These are phyloP conservation scores for Andricus grossulariae DNA, from an alignment of 1,140 invertebrate species.

Conservation along the genomic window DNA sequence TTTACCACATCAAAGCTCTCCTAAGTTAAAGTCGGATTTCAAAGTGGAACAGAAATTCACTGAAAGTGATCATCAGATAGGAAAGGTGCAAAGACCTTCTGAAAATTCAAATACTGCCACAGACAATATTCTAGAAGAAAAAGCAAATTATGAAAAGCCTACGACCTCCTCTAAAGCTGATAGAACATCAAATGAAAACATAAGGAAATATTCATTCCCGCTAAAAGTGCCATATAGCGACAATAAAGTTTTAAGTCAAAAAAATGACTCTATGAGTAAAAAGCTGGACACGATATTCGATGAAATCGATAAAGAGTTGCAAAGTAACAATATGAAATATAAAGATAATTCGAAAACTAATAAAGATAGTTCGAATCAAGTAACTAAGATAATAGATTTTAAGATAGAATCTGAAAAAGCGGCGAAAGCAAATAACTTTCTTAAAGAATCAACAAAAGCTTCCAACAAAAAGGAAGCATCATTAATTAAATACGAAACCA, in stretches of 20 bases:
- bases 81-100: neutral
- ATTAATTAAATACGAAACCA: neutral
- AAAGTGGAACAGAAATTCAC: constrained; percentile 29
- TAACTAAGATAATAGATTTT: constrained; percentile 61
- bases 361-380: constrained; percentile 53
- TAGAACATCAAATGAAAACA: neutral
- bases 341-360: constrained; percentile 35
- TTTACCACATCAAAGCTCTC: constrained; percentile 41
- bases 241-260: neutral
- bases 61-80: neutral
- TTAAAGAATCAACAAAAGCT: neutral
- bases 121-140: constrained; percentile 12
- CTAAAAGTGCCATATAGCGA: neutral
- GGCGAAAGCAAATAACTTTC: neutral
- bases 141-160: constrained; percentile 6
- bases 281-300: constrained; percentile 58
- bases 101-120: constrained; percentile 24
- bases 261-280: neutral
- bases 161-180: no score
- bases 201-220: neutral
- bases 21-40: constrained; percentile 10
- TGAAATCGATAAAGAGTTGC: constrained; percentile 65
- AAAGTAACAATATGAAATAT: constrained; percentile 50
- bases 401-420: constrained; percentile 57
- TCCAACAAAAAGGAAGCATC: constrained; percentile 23